These are phyloP conservation scores for Panzeria rudis DNA, from an alignment of 2,888 invertebrate species.

Conservation along the genomic window DNA sequence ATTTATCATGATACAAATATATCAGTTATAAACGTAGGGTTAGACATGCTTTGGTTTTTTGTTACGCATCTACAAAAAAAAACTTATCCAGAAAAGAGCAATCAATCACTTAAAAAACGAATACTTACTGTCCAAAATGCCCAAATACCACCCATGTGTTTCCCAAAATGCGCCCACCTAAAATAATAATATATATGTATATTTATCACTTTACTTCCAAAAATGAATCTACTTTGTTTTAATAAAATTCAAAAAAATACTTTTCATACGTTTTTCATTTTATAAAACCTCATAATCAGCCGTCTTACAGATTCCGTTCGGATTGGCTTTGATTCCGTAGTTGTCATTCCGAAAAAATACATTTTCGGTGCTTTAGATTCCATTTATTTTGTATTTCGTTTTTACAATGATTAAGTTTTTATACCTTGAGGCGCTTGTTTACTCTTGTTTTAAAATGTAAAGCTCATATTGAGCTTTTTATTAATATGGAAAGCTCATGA, in stretches of 20 bases:
- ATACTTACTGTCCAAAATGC: constrained; percentile 39
- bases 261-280: constrained; percentile 29
- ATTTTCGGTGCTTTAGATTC: no score
- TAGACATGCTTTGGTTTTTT: constrained; percentile 25
- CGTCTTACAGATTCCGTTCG: no score
- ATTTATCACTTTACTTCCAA: constrained; percentile 21
- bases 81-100: background rate
- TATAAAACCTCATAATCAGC: constrained; percentile 16
- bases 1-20: no score
- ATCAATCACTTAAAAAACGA: constrained; percentile 30
- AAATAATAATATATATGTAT: constrained; percentile 15
- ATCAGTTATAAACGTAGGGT: no score
- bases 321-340: no score
- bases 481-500: no score
- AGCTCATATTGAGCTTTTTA: no score
- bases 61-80: constrained; percentile 39
- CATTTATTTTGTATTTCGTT: no score
- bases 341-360: no score
- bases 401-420: no score
- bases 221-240: constrained; percentile 8
- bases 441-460: no score
- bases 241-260: constrained; percentile 19
- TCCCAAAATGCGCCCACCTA: constrained; percentile 21
- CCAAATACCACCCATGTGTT: constrained; percentile 23
- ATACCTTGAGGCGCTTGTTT: no score